Evolutionary conservation across 1,140 invertebrate species (phyloP), one percentile per base, ranked within the genome.

Genomic region (Ooceraea biroi): DNA sequence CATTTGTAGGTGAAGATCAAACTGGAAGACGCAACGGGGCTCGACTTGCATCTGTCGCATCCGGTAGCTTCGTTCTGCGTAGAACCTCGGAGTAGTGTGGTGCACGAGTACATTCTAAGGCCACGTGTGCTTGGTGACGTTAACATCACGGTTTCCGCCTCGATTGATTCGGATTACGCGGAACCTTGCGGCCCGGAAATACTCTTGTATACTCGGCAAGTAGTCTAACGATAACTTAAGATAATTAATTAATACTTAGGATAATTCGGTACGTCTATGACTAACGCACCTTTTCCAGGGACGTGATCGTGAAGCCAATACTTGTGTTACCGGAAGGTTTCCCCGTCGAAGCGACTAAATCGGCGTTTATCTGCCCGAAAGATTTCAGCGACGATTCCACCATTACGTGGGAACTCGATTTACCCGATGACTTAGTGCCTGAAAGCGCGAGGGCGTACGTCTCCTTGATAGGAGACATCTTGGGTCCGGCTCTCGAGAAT

Each of bases 401-500:
- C 4, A 90, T 95, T 11, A 84, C 91, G 0, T 96, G 95, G 96
- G 92, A 90, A 12, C 93, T 95, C 83, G 85, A 93, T 0, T 63
- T 92, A 8, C 94, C 93, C 0, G 46, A 94, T 1, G 92, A 93
- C 57, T 89, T 95, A 0, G 93, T 95, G 2, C 92, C 94, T 4
- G 95, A 95, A n/a, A 96, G 96, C 1, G 95, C 95, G 4, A 91
- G 95, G n/a, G 94, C 95, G n/a, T 94, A 95, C 30, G 91, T 96
- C 0, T 95, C 95, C 85, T 89, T 96, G 0, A 93, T 95, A n/a
- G 95, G 95, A 0, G 96, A 97, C 82, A 91, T 96, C 5, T 92
- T 96, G 63, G 96, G 96, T 55, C 96, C 96, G 25, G 94, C 94
- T 3, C 90, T 96, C n/a, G 93, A 96, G 92, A 96, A 96, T 84